Evolutionary conservation across 2,113 vertebrate genomes (phyloP).

Genomic region (Sigmodon hispidus): DNA sequence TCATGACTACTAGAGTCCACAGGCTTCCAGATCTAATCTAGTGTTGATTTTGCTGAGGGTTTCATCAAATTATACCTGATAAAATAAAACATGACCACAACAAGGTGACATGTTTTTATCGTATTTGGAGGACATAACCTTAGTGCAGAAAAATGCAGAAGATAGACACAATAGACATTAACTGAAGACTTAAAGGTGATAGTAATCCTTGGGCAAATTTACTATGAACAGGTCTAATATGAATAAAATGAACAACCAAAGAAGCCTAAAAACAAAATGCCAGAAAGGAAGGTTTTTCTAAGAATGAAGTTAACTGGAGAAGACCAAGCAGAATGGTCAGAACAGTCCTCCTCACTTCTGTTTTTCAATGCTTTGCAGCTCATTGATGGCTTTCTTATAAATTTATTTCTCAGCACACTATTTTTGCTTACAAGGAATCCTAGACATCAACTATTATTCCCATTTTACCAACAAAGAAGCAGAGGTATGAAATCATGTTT

Average conservation of each 20-base stretch:
- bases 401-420: background rate
- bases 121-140: background rate
- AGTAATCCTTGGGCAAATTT: slow-evolving; percentile 35
- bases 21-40: background rate
- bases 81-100: background rate
- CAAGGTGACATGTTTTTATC: background rate
- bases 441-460: background rate
- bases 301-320: background rate
- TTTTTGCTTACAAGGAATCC: background rate
- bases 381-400: background rate
- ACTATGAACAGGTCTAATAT: background rate
- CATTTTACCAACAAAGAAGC: slow-evolving; percentile 21
- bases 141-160: background rate
- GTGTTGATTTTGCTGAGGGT: background rate
- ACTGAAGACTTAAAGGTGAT: background rate
- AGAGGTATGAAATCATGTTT: background rate
- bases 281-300: slow-evolving; percentile 18
- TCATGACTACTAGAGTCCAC: background rate
- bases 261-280: background rate
- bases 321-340: background rate
- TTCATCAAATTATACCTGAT: background rate
- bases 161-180: background rate
- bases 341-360: background rate
- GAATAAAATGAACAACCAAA: background rate
- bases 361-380: background rate